phyloP scores from a whole-genome alignment of 2,888 invertebrate genomes.

The Coelogynopora nodosa region DNA sequence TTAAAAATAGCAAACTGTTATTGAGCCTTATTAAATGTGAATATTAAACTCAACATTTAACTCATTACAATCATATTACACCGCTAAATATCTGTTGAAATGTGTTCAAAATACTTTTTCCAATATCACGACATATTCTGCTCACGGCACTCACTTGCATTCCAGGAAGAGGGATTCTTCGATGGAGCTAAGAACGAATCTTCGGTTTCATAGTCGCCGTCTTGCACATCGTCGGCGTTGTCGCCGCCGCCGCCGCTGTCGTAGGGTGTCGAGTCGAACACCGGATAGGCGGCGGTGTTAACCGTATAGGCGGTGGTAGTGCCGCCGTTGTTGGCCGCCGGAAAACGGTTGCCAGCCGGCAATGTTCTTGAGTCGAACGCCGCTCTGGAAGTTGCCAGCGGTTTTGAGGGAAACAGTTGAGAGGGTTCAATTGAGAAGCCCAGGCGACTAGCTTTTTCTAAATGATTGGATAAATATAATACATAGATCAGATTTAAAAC shows the following conservation, averaged over 20 bases:
- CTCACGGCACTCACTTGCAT: background rate
- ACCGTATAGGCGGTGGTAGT: too few relatives aligned
- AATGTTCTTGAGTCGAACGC: background rate
- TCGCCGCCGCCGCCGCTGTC: background rate
- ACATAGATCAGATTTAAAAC: too few relatives aligned
- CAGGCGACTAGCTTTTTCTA: background rate
- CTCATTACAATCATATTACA: too few relatives aligned
- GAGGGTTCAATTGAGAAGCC: background rate
- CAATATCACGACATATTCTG: too few relatives aligned
- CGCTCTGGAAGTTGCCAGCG: background rate
- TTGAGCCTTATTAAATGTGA: too few relatives aligned
- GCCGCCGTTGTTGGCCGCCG: background rate
- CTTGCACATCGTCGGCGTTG: background rate
- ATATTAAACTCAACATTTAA: too few relatives aligned
- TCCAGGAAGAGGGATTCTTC: background rate
- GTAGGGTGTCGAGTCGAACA: too few relatives aligned
- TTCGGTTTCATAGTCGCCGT: slow-evolving; percentile 3
- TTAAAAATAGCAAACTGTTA: too few relatives aligned
- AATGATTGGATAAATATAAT: background rate
- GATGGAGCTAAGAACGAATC: background rate
- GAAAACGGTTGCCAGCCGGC: background rate
- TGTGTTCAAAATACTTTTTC: too few relatives aligned
- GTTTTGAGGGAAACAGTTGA: background rate
- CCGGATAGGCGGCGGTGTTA: too few relatives aligned
- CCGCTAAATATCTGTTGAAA: too few relatives aligned